Base-by-base conservation (phyloP, 92 coral and sea anemone species). In the Epizoanthus stellaris region DNA sequence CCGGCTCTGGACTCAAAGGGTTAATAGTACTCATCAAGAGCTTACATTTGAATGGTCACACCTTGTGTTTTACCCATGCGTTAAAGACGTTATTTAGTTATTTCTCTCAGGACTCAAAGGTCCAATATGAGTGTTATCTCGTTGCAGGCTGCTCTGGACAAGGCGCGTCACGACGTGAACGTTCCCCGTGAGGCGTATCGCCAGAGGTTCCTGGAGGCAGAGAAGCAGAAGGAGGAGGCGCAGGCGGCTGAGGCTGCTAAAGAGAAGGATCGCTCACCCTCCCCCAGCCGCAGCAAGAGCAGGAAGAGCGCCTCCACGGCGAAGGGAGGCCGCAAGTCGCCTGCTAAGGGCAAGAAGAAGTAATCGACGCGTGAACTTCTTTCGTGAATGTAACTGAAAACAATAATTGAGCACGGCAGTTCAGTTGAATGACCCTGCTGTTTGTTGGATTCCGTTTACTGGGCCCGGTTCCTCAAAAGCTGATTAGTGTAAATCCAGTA, bases 151-250 rank as follows among this genome's bases (percentile, higher is more conserved):
- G 92, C 96, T 30, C 89, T 95, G 45, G 99, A 97, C 88, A 93
- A 97, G 67, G 95, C 93, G 7, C 95, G 99, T 4, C 92, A 92
- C 67, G 98, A 97, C 52, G 81, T 97, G 30, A 97, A 92, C 75
- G 91, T 86, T 54, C 86, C 95, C 61, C 94, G 98, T 45, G 99
- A 97, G 70, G 92, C 92, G 7, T 97, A 97, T 90, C 82, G 99
- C 76, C 99, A 97, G 82, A 97, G 91, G 70, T 97, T 97, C 87
- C 77, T 97, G 21, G 95, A 88, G 59, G 95, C 98, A 4, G 98
- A 94, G 66, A 94, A 94, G 75, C 93, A 89, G 67, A 92, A 97
- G 75, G 99, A 97, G 20, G 98, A 89, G 56, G 94, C 94, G 12
- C 87, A 89, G 52, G 97, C 93, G n/a, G 95, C 95, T 0, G 95